phyloP scores from a whole-genome alignment of 1,140 invertebrate genomes.

The Papilio aristodemus region DNA sequence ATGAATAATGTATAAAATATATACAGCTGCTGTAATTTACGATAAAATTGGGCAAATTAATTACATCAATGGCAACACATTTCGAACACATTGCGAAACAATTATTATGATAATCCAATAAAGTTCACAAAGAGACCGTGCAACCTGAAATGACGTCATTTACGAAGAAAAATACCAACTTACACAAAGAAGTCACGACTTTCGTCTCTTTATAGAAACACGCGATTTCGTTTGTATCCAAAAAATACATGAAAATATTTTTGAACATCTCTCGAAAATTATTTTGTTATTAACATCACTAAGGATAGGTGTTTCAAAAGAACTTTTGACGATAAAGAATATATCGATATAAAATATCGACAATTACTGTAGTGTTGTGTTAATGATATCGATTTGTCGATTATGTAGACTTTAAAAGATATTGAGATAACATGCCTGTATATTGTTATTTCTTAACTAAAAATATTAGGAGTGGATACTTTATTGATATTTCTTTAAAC shows the following conservation, averaged over 20 bases:
- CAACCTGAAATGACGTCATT: slow-evolving; percentile 39
- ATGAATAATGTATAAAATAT: slow-evolving; percentile 2
- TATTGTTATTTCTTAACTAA: no score
- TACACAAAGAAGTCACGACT: slow-evolving; percentile 46
- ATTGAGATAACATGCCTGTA: no score
- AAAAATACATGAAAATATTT: no score
- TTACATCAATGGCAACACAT: slow-evolving; percentile 8
- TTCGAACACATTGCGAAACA: slow-evolving; percentile 24
- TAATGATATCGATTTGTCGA: not conserved
- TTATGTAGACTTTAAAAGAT: no score
- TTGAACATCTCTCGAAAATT: slow-evolving; percentile 33
- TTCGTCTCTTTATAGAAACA: slow-evolving; percentile 39
- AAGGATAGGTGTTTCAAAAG: slow-evolving; percentile 41
- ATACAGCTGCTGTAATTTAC: not conserved
- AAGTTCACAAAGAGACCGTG: slow-evolving; percentile 33
- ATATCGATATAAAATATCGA: slow-evolving; percentile 42
- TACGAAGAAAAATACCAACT: slow-evolving; percentile 42
- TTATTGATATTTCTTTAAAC: no score
- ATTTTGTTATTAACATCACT: slow-evolving; percentile 47
- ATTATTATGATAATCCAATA: slow-evolving; percentile 35
- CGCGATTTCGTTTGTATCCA: slow-evolving; percentile 43
- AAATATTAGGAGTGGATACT: no score
- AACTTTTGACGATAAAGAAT: slow-evolving; percentile 49
- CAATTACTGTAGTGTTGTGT: slow-evolving; percentile 3
- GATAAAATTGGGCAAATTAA: not conserved